Evolutionary conservation across 2,888 invertebrate genomes (phyloP).

Genomic region (Lasioglossum calceatum): DNA sequence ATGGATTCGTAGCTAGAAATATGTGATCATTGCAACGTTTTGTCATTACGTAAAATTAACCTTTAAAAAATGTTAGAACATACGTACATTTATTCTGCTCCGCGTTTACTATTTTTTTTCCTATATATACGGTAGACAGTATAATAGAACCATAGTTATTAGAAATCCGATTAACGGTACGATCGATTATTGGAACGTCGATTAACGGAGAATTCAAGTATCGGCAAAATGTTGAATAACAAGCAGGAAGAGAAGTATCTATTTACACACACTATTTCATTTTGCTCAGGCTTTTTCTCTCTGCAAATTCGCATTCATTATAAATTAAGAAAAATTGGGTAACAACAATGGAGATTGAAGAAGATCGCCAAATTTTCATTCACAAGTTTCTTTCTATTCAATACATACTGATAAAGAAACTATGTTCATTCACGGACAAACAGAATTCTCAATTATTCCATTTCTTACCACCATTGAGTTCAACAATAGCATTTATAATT

Average conservation of each 20-base stretch:
- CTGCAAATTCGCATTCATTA: too few species aligned
- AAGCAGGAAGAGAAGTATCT: neutral
- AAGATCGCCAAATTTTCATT: neutral
- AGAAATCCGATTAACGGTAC: neutral
- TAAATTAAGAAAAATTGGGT: neutral
- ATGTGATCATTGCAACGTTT: neutral
- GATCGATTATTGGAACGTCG: neutral
- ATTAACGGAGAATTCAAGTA: neutral
- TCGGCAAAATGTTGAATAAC: neutral
- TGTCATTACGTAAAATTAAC: neutral
- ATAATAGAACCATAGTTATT: neutral
- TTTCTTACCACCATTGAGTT: neutral
- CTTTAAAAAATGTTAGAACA: too few species aligned
- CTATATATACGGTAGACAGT: neutral
- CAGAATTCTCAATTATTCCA: neutral
- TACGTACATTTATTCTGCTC: neutral
- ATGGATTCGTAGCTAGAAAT: too few species aligned
- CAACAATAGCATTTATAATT: neutral
- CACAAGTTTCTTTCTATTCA: neutral
- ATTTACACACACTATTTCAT: neutral
- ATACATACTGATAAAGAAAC: neutral
- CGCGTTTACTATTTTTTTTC: neutral
- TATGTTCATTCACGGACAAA: neutral
- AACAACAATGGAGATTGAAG: neutral
- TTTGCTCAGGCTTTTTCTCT: neutral